These are phyloP conservation scores for Hydraecia micacea DNA, from an alignment of 2,888 invertebrate genomes.

Conservation along the genomic window DNA sequence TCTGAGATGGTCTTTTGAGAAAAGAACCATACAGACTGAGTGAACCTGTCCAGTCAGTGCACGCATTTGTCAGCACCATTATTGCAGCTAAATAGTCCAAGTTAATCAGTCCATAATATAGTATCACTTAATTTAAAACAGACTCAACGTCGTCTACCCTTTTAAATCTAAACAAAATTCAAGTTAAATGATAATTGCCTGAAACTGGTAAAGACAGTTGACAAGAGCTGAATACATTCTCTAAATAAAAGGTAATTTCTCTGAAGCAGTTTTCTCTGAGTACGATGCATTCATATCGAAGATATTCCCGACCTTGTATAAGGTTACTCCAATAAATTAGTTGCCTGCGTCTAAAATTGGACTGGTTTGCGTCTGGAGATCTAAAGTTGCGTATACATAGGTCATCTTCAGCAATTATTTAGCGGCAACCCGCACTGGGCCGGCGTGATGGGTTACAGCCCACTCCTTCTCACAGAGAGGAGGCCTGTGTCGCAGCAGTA, in stretches of 20 bases:
- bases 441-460: no score
- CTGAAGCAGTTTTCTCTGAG: neutral
- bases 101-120: neutral
- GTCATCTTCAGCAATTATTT: neutral
- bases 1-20: no score
- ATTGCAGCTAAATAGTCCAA: neutral
- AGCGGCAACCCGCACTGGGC: neutral
- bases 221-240: neutral
- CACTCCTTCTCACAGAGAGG: no score
- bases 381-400: neutral
- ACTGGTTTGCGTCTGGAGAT: neutral
- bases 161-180: neutral
- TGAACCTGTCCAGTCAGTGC: no score
- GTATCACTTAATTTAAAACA: neutral
- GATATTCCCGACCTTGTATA: neutral
- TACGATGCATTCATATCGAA: neutral
- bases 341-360: neutral
- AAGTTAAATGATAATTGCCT: neutral
- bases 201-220: neutral
- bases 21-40: no score
- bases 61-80: no score
- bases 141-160: neutral
- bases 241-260: neutral
- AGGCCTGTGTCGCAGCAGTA: no score
- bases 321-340: conserved; percentile 1